Base-by-base conservation (phyloP, 2,888 invertebrate species). In the Euphydryas editha region DNA sequence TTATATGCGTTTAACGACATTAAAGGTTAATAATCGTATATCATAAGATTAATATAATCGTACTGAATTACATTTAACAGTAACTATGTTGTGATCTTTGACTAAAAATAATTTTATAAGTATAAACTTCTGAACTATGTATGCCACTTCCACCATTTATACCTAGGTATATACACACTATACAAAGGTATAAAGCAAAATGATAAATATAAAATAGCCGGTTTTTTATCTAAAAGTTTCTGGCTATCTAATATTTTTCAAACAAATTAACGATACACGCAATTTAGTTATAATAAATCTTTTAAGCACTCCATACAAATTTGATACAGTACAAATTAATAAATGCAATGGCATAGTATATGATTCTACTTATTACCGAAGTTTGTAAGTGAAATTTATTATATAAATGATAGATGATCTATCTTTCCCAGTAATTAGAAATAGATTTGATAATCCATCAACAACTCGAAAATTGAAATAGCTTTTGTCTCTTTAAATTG, bases 231-330 rank as follows among this genome's bases (percentile, higher is more conserved):
- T 49, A 30, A 57, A n/a, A 24, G 39, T 58, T 63, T 49, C 42
- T 59, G 42, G 63, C n/a, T 30, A n/a, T 49, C 24, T 58, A 51
- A 58, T 58, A 58, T 63, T 58, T 20, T 58, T 44, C 51, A 58
- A 51, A 64, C 44, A 64, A 59, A 59, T 36, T 44, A 59, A 44
- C 59, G 51, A 36, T 49, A 58, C 5, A 84, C 84, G 81, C 82
- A 80, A 86, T 86, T 83, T n/a, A n/a, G n/a, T n/a, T n/a, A n/a
- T n/a, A n/a, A n/a, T n/a, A n/a, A n/a, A n/a, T n/a, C n/a, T n/a
- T n/a, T n/a, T n/a, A n/a, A n/a, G n/a, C n/a, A n/a, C n/a, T n/a
- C n/a, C n/a, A n/a, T n/a, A n/a, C n/a, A n/a, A n/a, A n/a, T n/a
- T n/a, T n/a, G n/a, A n/a, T n/a, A n/a, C n/a, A n/a, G n/a, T n/a